A percentile compares a stretch with the other conserved stretches of the same genome.
These are phyloP conservation scores for Drosophila jambulina DNA, from an alignment of 1,140 invertebrate species.

Conservation along the genomic window DNA sequence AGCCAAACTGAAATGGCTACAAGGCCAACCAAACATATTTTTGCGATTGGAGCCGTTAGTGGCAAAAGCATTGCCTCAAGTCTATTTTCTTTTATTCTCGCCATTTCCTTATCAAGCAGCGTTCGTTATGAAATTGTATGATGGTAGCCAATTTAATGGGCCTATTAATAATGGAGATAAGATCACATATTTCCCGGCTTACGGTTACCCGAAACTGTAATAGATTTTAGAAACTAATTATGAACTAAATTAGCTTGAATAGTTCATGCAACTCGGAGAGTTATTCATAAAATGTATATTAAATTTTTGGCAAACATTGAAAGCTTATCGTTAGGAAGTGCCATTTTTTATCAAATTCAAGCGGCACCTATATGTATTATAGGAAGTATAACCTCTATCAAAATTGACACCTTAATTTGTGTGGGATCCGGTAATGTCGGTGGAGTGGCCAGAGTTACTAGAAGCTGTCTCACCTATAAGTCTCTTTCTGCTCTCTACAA, in stretches of 20 bases:
- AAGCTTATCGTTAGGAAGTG: not conserved
- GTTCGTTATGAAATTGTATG: constrained; percentile 30
- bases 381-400: not conserved
- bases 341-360: not conserved
- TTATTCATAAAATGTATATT: not conserved
- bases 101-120: constrained; percentile 14
- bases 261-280: too few relatives aligned
- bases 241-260: too few relatives aligned
- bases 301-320: not conserved
- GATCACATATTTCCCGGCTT: constrained; percentile 6
- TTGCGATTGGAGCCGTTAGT: too few relatives aligned
- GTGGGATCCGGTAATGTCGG: too few relatives aligned
- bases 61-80: constrained; percentile 1
- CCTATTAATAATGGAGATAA: constrained; percentile 20
- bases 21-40: not conserved
- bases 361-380: not conserved
- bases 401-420: not conserved
- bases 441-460: too few relatives aligned
- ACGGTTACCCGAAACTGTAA: not conserved
- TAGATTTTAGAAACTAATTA: too few relatives aligned
- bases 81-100: constrained; percentile 16
- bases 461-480: too few relatives aligned
- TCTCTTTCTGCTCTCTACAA: too few relatives aligned
- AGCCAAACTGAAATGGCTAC: constrained; percentile 8
- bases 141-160: constrained; percentile 23